Percentiles rank a stretch among this genome's conserved stretches.
phyloP scores from a whole-genome alignment of 2,888 invertebrate species.

The Diabrotica balteata region DNA sequence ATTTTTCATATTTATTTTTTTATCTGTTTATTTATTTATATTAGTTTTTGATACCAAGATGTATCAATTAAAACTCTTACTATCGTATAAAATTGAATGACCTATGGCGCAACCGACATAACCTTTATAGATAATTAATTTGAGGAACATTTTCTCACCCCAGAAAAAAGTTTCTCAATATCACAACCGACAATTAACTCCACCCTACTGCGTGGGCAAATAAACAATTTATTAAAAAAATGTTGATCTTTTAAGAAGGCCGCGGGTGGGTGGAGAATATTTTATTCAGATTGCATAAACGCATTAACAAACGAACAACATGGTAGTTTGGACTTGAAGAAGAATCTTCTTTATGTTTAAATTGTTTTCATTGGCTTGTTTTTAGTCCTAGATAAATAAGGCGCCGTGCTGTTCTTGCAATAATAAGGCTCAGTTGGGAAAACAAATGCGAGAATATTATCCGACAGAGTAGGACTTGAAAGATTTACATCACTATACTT shows the following conservation, averaged over 20 bases:
- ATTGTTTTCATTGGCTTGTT: slow-evolving; percentile 37
- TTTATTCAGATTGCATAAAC: background rate
- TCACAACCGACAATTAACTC: no score
- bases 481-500: background rate
- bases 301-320: background rate
- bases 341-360: slow-evolving; percentile 26
- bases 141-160: no score
- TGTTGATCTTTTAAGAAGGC: background rate
- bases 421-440: slow-evolving; percentile 37
- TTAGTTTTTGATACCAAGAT: no score
- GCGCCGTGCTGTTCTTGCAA: slow-evolving; percentile 33
- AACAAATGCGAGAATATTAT: slow-evolving; percentile 30
- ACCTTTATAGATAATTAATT: no score
- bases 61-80: no score
- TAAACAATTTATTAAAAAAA: background rate
- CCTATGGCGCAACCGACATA: no score
- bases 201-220: no score
- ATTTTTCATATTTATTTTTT: no score
- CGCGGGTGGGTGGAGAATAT: background rate
- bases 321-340: background rate
- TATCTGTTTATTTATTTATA: no score
- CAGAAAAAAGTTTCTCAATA: no score
- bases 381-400: slow-evolving; percentile 36
- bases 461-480: background rate
- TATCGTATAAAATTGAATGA: no score